phyloP scores from a whole-genome alignment of 2,797 vertebrate species.

The Chelonia mydas region DNA sequence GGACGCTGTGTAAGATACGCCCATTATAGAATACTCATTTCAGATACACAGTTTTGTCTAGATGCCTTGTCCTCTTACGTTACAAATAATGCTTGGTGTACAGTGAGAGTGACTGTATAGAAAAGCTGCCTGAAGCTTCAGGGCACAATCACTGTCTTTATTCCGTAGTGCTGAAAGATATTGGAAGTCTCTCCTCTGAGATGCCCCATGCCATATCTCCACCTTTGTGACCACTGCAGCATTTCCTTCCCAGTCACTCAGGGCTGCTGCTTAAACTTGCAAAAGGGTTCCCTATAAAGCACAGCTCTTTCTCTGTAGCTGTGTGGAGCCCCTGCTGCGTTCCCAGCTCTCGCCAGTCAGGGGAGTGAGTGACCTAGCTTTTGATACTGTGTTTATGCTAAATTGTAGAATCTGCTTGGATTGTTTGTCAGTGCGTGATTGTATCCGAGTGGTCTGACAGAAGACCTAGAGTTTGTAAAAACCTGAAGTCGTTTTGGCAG shows the following conservation, averaged over 20 bases:
- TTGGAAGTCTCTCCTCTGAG: not conserved
- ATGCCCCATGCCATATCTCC: not conserved
- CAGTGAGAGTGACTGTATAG: not conserved
- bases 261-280: not conserved
- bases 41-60: not conserved
- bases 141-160: not conserved
- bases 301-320: not conserved
- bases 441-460: not conserved
- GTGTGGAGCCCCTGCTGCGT: not conserved
- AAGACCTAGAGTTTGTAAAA: not conserved
- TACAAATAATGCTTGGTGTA: not conserved
- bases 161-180: not conserved
- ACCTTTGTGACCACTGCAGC: not conserved
- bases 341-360: not conserved
- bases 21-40: not conserved
- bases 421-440: not conserved
- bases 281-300: not conserved
- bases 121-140: constrained; percentile 11
- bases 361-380: not conserved
- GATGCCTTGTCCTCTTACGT: not conserved
- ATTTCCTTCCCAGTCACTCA: not conserved
- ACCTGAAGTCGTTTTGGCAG: not conserved
- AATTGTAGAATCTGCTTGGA: not conserved
- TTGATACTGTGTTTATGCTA: not conserved
- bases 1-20: not conserved